phyloP scores from a whole-genome alignment of 92 coral and sea anemone species.

The Zoanthus sociatus region DNA sequence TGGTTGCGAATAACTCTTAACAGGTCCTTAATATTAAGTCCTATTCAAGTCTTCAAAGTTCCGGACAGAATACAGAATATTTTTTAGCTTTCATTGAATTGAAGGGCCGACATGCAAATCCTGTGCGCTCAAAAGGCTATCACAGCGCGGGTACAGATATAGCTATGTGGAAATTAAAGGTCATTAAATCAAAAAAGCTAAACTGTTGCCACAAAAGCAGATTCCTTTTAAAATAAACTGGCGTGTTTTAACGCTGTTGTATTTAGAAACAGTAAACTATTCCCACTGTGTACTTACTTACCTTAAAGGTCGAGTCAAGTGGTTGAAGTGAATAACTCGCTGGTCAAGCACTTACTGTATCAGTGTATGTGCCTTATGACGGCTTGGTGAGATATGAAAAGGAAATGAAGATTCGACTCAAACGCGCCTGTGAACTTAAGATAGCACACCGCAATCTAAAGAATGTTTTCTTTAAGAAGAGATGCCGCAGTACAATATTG shows the following conservation, averaged over 20 bases:
- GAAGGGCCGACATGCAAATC: no score
- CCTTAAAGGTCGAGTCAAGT: neutral
- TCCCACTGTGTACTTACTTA: neutral
- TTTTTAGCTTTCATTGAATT: no score
- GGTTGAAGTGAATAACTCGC: neutral
- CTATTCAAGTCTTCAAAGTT: no score
- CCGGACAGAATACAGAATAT: no score
- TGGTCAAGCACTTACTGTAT: neutral
- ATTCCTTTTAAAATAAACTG: neutral
- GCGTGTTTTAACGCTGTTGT: neutral
- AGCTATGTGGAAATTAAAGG: no score
- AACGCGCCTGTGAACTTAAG: constrained; percentile 23
- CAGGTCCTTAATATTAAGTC: no score
- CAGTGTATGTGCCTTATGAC: neutral
- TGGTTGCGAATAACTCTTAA: no score
- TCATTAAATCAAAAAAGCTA: no score
- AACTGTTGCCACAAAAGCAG: no score
- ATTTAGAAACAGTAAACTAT: neutral
- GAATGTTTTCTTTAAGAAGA: constrained; percentile 41
- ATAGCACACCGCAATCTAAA: constrained; percentile 22
- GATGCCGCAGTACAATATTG: constrained; percentile 3
- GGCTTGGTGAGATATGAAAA: neutral
- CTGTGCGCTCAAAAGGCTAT: no score
- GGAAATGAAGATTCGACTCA: constrained; percentile 16
- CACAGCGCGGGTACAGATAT: no score